Evolutionary conservation across 2,888 invertebrate genomes (phyloP).

Genomic region (Anticlea derivata): DNA sequence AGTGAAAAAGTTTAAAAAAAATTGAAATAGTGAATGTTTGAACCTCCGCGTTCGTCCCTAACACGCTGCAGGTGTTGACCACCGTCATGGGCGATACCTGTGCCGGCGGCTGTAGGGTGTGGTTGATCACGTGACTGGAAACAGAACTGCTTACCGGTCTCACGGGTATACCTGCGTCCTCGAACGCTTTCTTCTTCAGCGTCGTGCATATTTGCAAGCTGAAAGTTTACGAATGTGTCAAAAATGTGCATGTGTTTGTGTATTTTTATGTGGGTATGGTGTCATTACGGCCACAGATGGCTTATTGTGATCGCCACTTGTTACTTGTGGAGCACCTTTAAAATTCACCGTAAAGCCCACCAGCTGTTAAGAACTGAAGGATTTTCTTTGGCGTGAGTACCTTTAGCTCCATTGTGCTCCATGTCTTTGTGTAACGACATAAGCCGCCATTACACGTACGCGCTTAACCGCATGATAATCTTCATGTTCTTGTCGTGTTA

Average conservation of each 20-base stretch:
- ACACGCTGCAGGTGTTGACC: constrained; percentile 63
- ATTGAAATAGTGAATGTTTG: constrained; percentile 64
- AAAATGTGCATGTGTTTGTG: background rate
- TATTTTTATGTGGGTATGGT: too few relatives aligned
- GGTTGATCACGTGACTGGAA: constrained; percentile 54
- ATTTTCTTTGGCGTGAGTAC: too few relatives aligned
- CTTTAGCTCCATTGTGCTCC: too few relatives aligned
- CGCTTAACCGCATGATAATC: too few relatives aligned
- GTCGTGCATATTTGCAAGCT: constrained; percentile 95
- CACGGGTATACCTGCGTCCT: constrained; percentile 92
- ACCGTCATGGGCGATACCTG: constrained; percentile 65
- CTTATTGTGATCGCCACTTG: too few relatives aligned
- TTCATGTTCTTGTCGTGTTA: too few relatives aligned
- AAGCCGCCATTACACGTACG: too few relatives aligned
- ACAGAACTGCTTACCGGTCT: constrained; percentile 85
- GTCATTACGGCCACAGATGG: too few relatives aligned
- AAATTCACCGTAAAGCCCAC: too few relatives aligned
- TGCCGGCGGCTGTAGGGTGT: constrained; percentile 40
- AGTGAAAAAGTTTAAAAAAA: constrained; percentile 36
- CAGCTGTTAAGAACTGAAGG: too few relatives aligned
- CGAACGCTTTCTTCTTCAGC: constrained; percentile 93
- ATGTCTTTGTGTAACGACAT: too few relatives aligned
- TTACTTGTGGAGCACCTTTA: too few relatives aligned
- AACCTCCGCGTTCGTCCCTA: constrained; percentile 84
- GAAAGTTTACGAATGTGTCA: constrained; percentile 46